Evolutionary conservation across 2,888 invertebrate genomes (phyloP).

Genomic region (Tenodera sinensis): DNA sequence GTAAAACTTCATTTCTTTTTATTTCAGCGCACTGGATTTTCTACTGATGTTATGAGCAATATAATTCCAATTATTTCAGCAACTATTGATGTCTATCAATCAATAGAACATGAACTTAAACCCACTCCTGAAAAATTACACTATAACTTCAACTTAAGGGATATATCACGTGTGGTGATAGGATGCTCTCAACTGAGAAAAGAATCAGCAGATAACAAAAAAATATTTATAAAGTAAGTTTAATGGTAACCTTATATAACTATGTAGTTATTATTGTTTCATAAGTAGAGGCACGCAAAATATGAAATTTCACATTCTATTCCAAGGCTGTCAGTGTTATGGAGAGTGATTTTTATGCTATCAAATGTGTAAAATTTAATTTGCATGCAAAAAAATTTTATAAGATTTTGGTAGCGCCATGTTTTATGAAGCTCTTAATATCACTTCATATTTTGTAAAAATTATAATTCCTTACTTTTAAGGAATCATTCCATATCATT

Average conservation of each 20-base stretch:
- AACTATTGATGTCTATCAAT: not conserved
- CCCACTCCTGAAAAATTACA: not conserved
- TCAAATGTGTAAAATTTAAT: too few species aligned
- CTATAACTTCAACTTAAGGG: not conserved
- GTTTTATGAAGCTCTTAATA: too few species aligned
- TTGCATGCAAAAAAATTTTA: too few species aligned
- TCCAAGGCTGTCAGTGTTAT: too few species aligned
- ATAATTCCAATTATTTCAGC: not conserved
- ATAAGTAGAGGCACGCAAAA: too few species aligned
- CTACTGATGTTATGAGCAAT: not conserved
- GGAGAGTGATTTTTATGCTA: too few species aligned
- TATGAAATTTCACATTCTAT: too few species aligned
- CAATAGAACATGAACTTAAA: not conserved
- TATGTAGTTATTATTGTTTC: too few species aligned
- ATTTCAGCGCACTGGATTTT: not conserved
- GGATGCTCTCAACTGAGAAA: not conserved
- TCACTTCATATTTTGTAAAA: too few species aligned
- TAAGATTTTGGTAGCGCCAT: too few species aligned
- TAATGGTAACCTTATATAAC: not conserved
- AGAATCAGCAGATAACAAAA: not conserved
- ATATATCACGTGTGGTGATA: not conserved
- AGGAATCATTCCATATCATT: too few species aligned
- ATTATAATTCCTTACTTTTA: too few species aligned
- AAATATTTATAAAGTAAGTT: not conserved
- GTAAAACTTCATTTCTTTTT: not conserved